phyloP scores from a whole-genome alignment of 2,888 invertebrate species.

The Athalia circularis region DNA sequence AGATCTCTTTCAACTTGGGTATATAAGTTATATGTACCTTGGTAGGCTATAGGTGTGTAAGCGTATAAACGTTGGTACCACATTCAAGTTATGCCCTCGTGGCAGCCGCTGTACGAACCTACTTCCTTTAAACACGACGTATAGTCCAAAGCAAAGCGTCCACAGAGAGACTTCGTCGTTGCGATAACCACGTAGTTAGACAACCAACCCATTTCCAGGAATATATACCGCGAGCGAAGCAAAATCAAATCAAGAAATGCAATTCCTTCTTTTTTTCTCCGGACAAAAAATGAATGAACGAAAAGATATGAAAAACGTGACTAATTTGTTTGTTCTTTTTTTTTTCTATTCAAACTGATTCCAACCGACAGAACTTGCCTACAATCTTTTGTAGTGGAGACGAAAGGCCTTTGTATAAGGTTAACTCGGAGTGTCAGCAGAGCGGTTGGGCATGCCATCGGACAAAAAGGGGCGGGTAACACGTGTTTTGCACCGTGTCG shows the following conservation, averaged over 20 bases:
- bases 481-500: constrained; percentile 56
- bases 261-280: no score
- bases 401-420: background rate
- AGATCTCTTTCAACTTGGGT: constrained; percentile 24
- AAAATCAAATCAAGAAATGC: no score
- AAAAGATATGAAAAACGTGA: no score
- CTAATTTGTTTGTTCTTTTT: no score
- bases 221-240: no score
- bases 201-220: no score
- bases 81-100: background rate
- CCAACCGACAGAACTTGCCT: background rate
- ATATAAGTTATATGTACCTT: constrained; percentile 1
- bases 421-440: background rate
- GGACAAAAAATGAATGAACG: no score
- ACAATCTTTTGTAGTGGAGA: background rate
- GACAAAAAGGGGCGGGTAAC: constrained; percentile 31
- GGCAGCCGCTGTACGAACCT: background rate
- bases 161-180: no score
- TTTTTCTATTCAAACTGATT: no score
- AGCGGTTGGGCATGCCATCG: constrained; percentile 7
- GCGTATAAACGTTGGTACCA: background rate
- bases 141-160: background rate
- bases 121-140: background rate
- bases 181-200: no score
- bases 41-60: background rate